Conservation (phyloP, 2,888 invertebrate species). For the Zygaena filipendulae region DNA sequence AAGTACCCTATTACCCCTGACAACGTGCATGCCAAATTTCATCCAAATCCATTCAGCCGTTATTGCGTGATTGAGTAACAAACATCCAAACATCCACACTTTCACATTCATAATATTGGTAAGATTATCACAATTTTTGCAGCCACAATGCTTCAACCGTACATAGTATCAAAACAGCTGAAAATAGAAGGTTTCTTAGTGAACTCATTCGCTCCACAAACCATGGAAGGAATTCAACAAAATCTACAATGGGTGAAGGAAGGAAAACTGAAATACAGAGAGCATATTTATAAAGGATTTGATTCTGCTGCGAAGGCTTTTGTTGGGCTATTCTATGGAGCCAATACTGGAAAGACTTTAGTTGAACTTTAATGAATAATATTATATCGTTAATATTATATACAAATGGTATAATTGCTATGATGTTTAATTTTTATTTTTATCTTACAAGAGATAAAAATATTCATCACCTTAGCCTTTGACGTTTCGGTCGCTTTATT, state of each 20-base stretch:
- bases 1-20: too few relatives aligned
- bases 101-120: too few relatives aligned
- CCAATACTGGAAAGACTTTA: conserved; percentile 74
- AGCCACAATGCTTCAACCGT: conserved; percentile 56
- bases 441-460: too few relatives aligned
- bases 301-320: conserved; percentile 74
- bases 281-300: conserved; percentile 74
- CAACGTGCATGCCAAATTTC: too few relatives aligned
- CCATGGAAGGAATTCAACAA: conserved; percentile 68
- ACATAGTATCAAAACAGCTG: conserved; percentile 66
- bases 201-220: conserved; percentile 60
- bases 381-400: too few relatives aligned
- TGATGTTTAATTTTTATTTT: too few relatives aligned
- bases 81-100: too few relatives aligned
- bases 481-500: too few relatives aligned
- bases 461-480: too few relatives aligned
- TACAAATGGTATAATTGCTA: too few relatives aligned
- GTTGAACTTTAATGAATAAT: conserved; percentile 69
- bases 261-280: conserved; percentile 73
- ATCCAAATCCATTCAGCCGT: too few relatives aligned
- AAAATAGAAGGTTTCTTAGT: conserved; percentile 72
- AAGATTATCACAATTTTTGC: conserved; percentile 23
- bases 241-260: conserved; percentile 72
- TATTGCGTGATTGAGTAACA: too few relatives aligned
- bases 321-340: conserved; percentile 68